Evolutionary conservation across 37 sponge, comb jelly and placozoan genomes (phyloP).

Genomic region (Theonella swinhoei): DNA sequence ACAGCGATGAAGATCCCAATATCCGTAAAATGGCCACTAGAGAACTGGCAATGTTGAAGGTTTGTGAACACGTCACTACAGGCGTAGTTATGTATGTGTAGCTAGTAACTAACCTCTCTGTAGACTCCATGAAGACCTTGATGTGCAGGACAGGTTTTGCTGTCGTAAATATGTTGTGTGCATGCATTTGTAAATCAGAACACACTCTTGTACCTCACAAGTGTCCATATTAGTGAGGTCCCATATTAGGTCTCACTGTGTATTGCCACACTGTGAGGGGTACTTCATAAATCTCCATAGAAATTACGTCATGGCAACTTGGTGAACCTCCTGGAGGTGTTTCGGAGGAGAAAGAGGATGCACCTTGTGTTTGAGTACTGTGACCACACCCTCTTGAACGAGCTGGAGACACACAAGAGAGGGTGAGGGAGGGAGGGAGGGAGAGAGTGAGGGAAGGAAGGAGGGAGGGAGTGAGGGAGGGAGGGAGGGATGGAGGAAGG

Average conservation of each 20-base stretch:
- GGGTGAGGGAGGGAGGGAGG: slow-evolving; percentile 72
- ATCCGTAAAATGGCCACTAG: slow-evolving; percentile 93
- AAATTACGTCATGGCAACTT: slow-evolving; percentile 96
- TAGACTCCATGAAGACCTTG: no score
- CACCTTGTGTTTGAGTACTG: slow-evolving; percentile 99
- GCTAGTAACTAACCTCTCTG: neutral
- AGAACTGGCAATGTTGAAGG: slow-evolving; percentile 91
- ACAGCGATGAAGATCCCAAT: slow-evolving; percentile 96
- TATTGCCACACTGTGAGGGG: no score
- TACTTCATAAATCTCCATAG: no score
- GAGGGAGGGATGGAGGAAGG: no score
- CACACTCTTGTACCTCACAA: no score
- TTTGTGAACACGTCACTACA: slow-evolving; percentile 6
- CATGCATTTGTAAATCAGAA: no score
- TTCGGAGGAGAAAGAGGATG: slow-evolving; percentile 84
- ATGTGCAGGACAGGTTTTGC: no score
- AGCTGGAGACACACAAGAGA: slow-evolving; percentile 88
- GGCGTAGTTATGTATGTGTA: slow-evolving; percentile 16
- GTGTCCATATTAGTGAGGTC: no score
- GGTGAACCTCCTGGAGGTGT: slow-evolving; percentile 97
- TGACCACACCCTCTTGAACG: slow-evolving; percentile 97
- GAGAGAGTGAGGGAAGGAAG: no score
- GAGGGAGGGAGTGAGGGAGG: no score
- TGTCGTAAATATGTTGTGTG: no score
- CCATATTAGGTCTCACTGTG: no score